Percentiles rank a stretch among this genome's conserved stretches.
Evolutionary conservation across 2,888 invertebrate species (phyloP).

Genomic region (Tubulanus polymorphus): DNA sequence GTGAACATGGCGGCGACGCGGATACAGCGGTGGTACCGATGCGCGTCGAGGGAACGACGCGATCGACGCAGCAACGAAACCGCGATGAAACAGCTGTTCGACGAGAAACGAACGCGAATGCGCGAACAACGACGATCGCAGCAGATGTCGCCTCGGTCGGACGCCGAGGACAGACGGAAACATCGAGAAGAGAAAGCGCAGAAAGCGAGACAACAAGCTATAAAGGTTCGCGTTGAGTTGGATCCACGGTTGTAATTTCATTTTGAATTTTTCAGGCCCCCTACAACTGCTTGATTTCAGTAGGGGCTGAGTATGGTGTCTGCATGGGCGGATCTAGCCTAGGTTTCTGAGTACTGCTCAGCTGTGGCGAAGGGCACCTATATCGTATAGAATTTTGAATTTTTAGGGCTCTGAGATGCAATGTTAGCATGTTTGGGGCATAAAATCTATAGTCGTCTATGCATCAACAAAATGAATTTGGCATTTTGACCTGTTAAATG

Average conservation of each 20-base stretch:
- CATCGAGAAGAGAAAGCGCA: slow-evolving; percentile 42
- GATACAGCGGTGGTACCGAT: slow-evolving; percentile 47
- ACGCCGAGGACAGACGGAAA: slow-evolving; percentile 35
- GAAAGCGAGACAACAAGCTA: slow-evolving; percentile 43
- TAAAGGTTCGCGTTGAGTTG: slow-evolving; percentile 30
- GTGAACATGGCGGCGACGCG: slow-evolving; percentile 37
- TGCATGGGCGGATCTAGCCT: too few species aligned
- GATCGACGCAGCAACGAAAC: slow-evolving; percentile 24
- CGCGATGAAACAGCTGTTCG: slow-evolving; percentile 41
- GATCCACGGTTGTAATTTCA: neutral
- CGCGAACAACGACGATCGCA: slow-evolving; percentile 21
- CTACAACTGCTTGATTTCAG: too few species aligned
- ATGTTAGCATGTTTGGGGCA: too few species aligned
- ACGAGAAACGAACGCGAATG: slow-evolving; percentile 30
- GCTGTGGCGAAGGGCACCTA: too few species aligned
- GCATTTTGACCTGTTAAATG: too few species aligned
- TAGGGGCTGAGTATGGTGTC: too few species aligned
- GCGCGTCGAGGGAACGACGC: slow-evolving; percentile 20
- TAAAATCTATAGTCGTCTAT: too few species aligned
- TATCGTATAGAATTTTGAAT: too few species aligned
- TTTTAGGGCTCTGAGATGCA: too few species aligned
- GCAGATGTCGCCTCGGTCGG: slow-evolving; percentile 11
- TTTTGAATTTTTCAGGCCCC: too few species aligned
- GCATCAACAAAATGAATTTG: too few species aligned
- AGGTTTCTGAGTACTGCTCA: too few species aligned